These are phyloP conservation scores for Melipona beecheii DNA, from an alignment of 2,888 invertebrate genomes.

Conservation along the genomic window DNA sequence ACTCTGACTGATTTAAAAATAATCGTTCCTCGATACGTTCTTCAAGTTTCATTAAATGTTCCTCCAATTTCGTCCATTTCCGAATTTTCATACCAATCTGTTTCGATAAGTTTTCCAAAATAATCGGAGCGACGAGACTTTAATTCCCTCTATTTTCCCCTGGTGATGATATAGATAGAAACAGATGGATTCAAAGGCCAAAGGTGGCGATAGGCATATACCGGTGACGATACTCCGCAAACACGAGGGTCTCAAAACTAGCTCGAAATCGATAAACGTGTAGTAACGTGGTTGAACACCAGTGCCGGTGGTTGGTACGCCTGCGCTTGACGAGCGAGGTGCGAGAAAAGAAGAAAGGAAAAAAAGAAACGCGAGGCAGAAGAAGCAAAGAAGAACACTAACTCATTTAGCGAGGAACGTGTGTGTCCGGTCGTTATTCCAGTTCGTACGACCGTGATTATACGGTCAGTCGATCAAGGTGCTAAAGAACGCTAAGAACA, in stretches of 20 bases:
- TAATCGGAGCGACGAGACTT: not conserved
- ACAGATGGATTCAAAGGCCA: not conserved
- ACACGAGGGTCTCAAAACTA: slow-evolving; percentile 40
- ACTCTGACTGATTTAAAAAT: not conserved
- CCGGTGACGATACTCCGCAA: slow-evolving; percentile 13
- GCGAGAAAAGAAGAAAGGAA: slow-evolving; percentile 29
- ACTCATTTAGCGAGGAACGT: slow-evolving; percentile 72
- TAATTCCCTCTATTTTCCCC: no score
- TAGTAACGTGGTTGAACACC: slow-evolving; percentile 63
- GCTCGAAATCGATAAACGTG: slow-evolving; percentile 65
- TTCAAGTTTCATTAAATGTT: not conserved
- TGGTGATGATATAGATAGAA: not conserved
- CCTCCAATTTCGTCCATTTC: not conserved
- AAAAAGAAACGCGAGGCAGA: slow-evolving; percentile 16
- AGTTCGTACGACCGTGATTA: slow-evolving; percentile 71
- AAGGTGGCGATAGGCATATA: slow-evolving; percentile 6
- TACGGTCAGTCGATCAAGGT: slow-evolving; percentile 68
- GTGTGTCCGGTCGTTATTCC: slow-evolving; percentile 67
- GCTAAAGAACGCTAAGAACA: slow-evolving; percentile 77
- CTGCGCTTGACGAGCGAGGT: slow-evolving; percentile 64
- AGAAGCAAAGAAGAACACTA: slow-evolving; percentile 59
- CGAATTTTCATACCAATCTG: no score
- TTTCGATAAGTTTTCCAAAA: not conserved
- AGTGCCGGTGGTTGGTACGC: slow-evolving; percentile 65
- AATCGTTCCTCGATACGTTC: not conserved